These are phyloP conservation scores for Acanthopagrus latus DNA, from an alignment of 2,797 vertebrate species.

Conservation along the genomic window DNA sequence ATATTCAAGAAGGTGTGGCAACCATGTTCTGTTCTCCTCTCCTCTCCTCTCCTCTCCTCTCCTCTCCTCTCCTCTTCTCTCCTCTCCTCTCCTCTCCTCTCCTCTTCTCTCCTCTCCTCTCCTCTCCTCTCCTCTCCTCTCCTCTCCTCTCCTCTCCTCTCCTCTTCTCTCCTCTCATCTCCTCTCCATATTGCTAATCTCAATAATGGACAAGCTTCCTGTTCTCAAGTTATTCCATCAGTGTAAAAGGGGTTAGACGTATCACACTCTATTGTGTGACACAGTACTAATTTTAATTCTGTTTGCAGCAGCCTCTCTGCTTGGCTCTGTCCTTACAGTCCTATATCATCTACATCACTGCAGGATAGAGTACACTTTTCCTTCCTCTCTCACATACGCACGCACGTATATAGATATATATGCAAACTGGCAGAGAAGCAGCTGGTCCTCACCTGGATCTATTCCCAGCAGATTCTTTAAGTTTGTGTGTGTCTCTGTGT, in stretches of 20 bases:
- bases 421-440: conserved; percentile 4
- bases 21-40: conserved; percentile 6
- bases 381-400: neutral
- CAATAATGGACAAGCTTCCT: conserved; percentile 41
- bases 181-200: conserved; percentile 38
- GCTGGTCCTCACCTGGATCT: conserved; percentile 47
- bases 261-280: conserved; percentile 31
- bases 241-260: conserved; percentile 27
- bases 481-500: conserved; percentile 47
- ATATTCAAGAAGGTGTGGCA: too few species aligned
- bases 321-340: conserved; percentile 20
- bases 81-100: conserved; percentile 3
- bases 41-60: neutral
- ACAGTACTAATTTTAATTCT: conserved; percentile 31
- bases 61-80: neutral
- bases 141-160: neutral
- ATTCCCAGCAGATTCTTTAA: conserved; percentile 24
- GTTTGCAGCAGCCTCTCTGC: conserved; percentile 28
- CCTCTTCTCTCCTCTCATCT: neutral
- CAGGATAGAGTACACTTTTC: conserved; percentile 26
- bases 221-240: conserved; percentile 39
- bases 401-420: neutral
- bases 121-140: neutral
- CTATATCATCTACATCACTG: conserved; percentile 24
- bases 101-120: conserved; percentile 2